phyloP scores from a whole-genome alignment of 1,140 invertebrate genomes.

The Hermetia illucens region DNA sequence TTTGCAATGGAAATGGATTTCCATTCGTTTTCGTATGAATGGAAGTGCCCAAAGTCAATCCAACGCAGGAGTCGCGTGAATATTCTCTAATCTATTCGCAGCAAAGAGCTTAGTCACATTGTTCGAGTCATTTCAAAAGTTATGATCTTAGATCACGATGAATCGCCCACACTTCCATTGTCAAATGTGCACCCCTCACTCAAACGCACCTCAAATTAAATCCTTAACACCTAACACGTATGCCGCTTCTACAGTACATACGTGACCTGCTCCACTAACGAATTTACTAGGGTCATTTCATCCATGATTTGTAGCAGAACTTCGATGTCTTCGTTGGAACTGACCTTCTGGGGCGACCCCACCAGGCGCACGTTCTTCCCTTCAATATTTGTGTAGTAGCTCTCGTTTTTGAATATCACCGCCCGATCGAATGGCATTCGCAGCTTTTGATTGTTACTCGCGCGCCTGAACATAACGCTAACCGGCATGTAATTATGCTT shows the following conservation, averaged over 20 bases:
- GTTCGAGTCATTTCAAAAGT: too few relatives aligned
- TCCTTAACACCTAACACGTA: too few relatives aligned
- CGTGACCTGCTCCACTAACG: conserved; percentile 14
- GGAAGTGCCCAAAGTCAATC: too few relatives aligned
- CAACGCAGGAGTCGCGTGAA: too few relatives aligned
- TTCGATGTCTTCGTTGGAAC: conserved; percentile 19
- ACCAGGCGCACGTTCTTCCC: conserved; percentile 27
- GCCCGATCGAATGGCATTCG: conserved; percentile 27
- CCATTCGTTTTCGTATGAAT: too few relatives aligned
- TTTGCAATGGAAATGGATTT: too few relatives aligned
- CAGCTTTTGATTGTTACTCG: conserved; percentile 13
- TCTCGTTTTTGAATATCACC: conserved; percentile 29
- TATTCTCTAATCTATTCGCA: too few relatives aligned
- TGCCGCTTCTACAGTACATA: background rate
- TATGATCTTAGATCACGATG: too few relatives aligned
- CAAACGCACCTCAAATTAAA: too few relatives aligned
- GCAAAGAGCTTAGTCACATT: too few relatives aligned
- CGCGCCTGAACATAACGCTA: conserved; percentile 23
- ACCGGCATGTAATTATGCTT: conserved; percentile 26
- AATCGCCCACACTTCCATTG: too few relatives aligned
- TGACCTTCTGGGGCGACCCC: conserved; percentile 19
- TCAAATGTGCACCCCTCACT: too few relatives aligned
- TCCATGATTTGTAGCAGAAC: conserved; percentile 26
- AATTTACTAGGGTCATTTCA: conserved; percentile 13
- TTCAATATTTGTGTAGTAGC: conserved; percentile 26